Base-by-base conservation (phyloP, 1,140 invertebrate genomes). In the Drosophila prosaltans region DNA sequence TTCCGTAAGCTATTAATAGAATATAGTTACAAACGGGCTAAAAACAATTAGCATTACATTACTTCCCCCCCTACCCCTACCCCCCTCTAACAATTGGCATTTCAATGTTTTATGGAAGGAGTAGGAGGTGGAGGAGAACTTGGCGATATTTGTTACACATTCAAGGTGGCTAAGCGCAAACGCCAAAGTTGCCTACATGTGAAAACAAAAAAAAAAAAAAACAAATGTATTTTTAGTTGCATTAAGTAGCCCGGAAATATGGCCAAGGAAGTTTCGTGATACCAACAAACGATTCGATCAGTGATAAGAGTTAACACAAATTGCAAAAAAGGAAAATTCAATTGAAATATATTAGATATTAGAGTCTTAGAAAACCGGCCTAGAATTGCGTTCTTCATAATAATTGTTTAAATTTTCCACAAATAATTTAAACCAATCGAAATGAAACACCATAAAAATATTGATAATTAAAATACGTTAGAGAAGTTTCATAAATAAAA, bases 1-100 rank as follows among this genome's bases (percentile, higher is more conserved):
- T 85, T 85, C 82, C 82, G 82, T 41, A 64, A 36, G 16, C 79
- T 82, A 86, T 86, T 82, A 82, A 79, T 86, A 86, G 72, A 57
- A 67, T 69, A 16, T 57, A 61, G 60, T 73, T 69, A 65, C 45
- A 51, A 51, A 51, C 45, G 21, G 45, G 45, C 45, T 80, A 72
- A 71, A 74, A 66, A 81, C 78, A 84, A 77, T 80, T 74, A 81
- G 72, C 64, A 72, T 75, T 81, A 86, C 75, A 78, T 82, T 82
- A 64, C 48, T 69, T 59, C 65, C 62, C 26, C 60, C 55, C 21
- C 21, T 8, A 51, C 32, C 43, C 43, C 65, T 8, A 51, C 32
- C 43, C 43, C 65, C 67, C 45, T 69, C 21, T 21, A 7, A 5
- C 21, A 8, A 3, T 41, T n/a, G 16, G 74, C 63, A 74, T 69